Evolutionary conservation across 2,113 vertebrate genomes (phyloP).

Genomic region (Pelvicachromis taeniatus): DNA sequence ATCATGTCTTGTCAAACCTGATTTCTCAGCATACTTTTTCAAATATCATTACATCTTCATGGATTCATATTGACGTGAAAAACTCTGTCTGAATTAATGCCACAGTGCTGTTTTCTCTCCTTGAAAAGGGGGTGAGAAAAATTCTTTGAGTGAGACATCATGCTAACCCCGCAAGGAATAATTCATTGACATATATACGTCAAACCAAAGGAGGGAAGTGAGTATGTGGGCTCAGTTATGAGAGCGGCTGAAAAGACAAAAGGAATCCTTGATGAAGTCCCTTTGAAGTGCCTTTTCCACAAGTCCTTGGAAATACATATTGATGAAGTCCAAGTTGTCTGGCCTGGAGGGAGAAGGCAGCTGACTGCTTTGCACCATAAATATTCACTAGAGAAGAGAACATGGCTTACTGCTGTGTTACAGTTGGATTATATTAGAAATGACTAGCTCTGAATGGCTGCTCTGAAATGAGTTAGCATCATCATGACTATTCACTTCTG

Average conservation of each 20-base stretch:
- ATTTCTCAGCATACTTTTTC: not conserved
- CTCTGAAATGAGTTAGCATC: slow-evolving; percentile 72
- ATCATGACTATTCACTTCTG: slow-evolving; percentile 45
- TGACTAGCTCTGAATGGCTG: slow-evolving; percentile 73
- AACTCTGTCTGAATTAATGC: slow-evolving; percentile 6
- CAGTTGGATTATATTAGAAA: slow-evolving; percentile 86
- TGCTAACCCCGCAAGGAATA: slow-evolving; percentile 81
- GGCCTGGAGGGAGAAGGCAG: slow-evolving; percentile 87
- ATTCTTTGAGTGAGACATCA: slow-evolving; percentile 85
- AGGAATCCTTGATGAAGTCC: slow-evolving; percentile 94
- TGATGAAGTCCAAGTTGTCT: slow-evolving; percentile 98
- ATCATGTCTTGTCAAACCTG: not conserved
- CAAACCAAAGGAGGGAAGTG: slow-evolving; percentile 57
- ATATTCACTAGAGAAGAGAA: slow-evolving; percentile 88
- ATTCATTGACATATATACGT: slow-evolving; percentile 89
- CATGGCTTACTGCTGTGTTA: slow-evolving; percentile 81
- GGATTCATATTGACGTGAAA: not conserved
- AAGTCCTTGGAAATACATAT: slow-evolving; percentile 97
- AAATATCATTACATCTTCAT: not conserved
- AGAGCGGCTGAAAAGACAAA: slow-evolving; percentile 88
- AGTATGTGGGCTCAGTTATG: slow-evolving; percentile 57
- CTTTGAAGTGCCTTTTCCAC: slow-evolving; percentile 97
- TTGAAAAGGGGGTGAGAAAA: slow-evolving; percentile 54
- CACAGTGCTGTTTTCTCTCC: not conserved
- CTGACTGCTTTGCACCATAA: slow-evolving; percentile 88